phyloP scores from a whole-genome alignment of 2,797 vertebrate genomes.

The Amblyopsis hoosieri region DNA sequence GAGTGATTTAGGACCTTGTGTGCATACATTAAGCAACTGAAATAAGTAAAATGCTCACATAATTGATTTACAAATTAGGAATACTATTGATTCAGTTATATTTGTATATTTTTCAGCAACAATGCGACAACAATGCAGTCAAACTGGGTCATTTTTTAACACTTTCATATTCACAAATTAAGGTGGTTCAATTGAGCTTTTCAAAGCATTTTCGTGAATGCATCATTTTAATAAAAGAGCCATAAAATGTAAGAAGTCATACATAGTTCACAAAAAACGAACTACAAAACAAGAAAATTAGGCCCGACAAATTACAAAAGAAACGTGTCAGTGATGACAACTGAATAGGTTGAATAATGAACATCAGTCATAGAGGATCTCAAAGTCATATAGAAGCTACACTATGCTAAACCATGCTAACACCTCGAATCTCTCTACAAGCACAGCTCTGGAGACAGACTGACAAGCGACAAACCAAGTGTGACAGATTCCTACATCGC shows the following conservation, averaged over 20 bases:
- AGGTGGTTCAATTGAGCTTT: too few relatives aligned
- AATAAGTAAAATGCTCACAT: too few relatives aligned
- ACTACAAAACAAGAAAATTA: background rate
- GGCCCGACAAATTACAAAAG: background rate
- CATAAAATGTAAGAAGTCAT: background rate
- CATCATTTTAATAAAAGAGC: too few relatives aligned
- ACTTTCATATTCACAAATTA: too few relatives aligned
- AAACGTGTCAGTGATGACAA: conserved; percentile 11
- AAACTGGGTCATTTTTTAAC: too few relatives aligned
- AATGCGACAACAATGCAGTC: too few relatives aligned
- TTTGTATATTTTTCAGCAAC: too few relatives aligned
- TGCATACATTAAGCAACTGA: too few relatives aligned
- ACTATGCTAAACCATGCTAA: conserved; percentile 59
- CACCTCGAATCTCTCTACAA: conserved; percentile 59
- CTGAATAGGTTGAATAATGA: conserved; percentile 58
- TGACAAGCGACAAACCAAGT: conserved; percentile 77
- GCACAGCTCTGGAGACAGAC: conserved; percentile 59
- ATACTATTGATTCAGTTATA: too few relatives aligned
- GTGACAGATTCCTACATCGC: conserved; percentile 78
- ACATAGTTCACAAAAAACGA: conserved; percentile 1
- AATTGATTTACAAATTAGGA: too few relatives aligned
- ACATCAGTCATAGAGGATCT: conserved; percentile 54
- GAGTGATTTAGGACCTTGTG: too few relatives aligned
- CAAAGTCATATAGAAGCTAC: conserved; percentile 49
- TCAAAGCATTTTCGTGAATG: too few relatives aligned